Evolutionary conservation across 2,888 invertebrate genomes (phyloP), one percentile per base, ranked within the genome.

Genomic region (Sialis lutaria): DNA sequence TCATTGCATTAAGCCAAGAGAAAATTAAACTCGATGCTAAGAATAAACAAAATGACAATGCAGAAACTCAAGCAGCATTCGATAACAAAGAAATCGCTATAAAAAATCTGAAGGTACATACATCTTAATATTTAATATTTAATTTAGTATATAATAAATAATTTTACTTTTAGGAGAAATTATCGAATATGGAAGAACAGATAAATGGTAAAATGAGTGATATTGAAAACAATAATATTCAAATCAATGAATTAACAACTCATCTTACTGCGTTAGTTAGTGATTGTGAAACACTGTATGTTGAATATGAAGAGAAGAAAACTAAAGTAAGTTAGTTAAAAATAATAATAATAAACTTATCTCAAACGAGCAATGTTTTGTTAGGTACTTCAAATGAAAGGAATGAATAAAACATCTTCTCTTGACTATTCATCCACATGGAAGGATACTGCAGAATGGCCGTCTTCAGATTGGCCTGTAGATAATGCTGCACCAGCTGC

Each of bases 1-100:
- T 90, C 48, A 69, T 90, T 10, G 70, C 82, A 0, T 63, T 89
- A 12, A 86, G 84, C 53, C 89, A 90, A 58, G 90, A 91, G 58
- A 87, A 88, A 50, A 78, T 79, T 0, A 81, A 81, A 49, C 64
- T 88, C 52, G 88, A 89, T 50, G 79, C 85, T 7, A 86, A 82
- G 53, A 75, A 72, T 53, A 75, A 73, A 55, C 56, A 69, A 43
- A 73, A 73, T 52, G 56, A 67, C 6, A 67, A 70, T 35, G 74
- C 74, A 53, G 72, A 73, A 48, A 67, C 75, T 35, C 69, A 73
- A 58, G 67, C 74, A 56, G 77, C 77, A 37, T 72, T 78, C 44
- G 79, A 73, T 50, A 79, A 78, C 63, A 82, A 82, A 69, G 77
- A 77, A 50, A 64, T 75, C 0, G 75, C 70, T 0, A 66, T 77